A percentile compares a stretch with the other conserved stretches of the same genome.
phyloP scores from a whole-genome alignment of 2,888 invertebrate genomes.

The Dynastes tityus region DNA sequence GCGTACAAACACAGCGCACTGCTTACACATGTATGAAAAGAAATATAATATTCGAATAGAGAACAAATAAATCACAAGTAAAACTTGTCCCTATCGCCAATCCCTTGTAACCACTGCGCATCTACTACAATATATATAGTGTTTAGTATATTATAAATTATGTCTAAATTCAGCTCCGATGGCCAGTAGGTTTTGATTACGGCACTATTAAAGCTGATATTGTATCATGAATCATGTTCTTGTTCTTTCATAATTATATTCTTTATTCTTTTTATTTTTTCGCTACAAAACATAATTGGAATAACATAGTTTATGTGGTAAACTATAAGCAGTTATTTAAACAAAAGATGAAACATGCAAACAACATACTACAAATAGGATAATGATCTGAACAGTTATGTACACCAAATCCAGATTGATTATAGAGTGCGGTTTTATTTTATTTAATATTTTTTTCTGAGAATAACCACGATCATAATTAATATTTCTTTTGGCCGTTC shows the following conservation, averaged over 20 bases:
- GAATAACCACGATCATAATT: slow-evolving; percentile 44
- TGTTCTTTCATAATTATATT: slow-evolving; percentile 52
- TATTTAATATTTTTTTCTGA: slow-evolving; percentile 41
- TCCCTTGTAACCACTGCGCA: slow-evolving; percentile 69
- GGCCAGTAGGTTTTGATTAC: slow-evolving; percentile 55
- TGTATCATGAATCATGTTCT: slow-evolving; percentile 57
- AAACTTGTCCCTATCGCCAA: slow-evolving; percentile 69
- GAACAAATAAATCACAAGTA: slow-evolving; percentile 68
- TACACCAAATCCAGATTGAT: slow-evolving; percentile 66
- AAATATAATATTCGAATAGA: slow-evolving; percentile 68
- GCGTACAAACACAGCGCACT: slow-evolving; percentile 65
- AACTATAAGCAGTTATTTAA: slow-evolving; percentile 69
- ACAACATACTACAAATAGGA: slow-evolving; percentile 65
- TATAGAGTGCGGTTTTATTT: slow-evolving; percentile 55
- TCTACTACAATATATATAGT: slow-evolving; percentile 67
- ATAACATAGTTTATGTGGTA: slow-evolving; percentile 62
- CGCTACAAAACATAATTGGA: slow-evolving; percentile 61
- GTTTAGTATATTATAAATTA: slow-evolving; percentile 65
- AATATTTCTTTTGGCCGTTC: slow-evolving; percentile 15
- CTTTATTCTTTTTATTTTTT: slow-evolving; percentile 49
- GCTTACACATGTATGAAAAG: slow-evolving; percentile 66
- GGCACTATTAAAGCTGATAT: slow-evolving; percentile 63
- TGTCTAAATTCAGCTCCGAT: slow-evolving; percentile 64
- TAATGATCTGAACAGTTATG: slow-evolving; percentile 59
- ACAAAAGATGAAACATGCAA: slow-evolving; percentile 67